Percentiles rank a stretch among this genome's conserved stretches.
Evolutionary conservation across 2,888 invertebrate genomes (phyloP).

Genomic region (Rapana venosa): DNA sequence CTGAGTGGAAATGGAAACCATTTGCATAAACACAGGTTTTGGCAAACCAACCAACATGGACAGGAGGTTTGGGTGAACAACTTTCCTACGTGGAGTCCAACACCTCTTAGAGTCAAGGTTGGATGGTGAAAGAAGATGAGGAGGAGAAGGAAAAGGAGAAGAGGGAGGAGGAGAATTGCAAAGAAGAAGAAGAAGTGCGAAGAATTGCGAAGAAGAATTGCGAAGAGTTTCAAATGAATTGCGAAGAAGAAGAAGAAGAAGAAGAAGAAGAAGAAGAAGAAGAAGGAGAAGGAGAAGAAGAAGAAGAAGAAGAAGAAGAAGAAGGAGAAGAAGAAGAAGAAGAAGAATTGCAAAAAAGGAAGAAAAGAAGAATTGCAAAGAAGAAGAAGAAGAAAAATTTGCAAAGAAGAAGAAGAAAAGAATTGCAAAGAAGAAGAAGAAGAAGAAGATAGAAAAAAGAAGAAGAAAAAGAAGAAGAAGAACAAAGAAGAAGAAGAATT

Average conservation of each 20-base stretch:
- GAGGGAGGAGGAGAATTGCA: neutral
- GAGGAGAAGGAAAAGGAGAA: neutral
- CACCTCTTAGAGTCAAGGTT: too few species aligned
- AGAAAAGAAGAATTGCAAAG: neutral
- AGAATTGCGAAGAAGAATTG: neutral
- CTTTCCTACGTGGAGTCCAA: too few species aligned
- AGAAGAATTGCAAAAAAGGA: neutral
- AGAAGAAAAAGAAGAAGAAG: neutral
- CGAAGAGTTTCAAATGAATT: too few species aligned
- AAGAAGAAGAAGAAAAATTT: neutral
- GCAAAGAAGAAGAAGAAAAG: neutral
- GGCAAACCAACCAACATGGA: too few species aligned
- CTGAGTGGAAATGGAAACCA: too few species aligned
- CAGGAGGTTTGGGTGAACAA: too few species aligned
- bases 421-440: neutral
- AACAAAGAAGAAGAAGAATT: neutral
- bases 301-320: too few species aligned
- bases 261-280: too few species aligned
- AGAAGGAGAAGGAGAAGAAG: too few species aligned
- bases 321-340: neutral
- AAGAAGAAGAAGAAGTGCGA: neutral
- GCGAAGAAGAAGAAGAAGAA: too few species aligned
- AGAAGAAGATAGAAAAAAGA: neutral
- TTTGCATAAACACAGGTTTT: too few species aligned
- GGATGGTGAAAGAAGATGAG: too few species aligned